Base-by-base conservation (phyloP, 2,797 vertebrate genomes). In the Rhinophrynus dorsalis region DNA sequence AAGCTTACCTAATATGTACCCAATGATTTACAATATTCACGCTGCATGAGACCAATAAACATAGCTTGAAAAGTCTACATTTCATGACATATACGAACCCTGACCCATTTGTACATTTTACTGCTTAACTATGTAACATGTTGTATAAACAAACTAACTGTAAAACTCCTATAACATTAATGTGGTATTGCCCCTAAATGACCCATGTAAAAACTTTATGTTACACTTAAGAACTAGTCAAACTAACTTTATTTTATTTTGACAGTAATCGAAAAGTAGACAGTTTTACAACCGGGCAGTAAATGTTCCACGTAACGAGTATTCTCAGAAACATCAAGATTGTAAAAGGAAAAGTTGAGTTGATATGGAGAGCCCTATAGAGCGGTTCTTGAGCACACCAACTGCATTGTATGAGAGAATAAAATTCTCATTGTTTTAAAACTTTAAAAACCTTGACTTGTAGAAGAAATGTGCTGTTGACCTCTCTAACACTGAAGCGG, bases 141-240 rank as follows among this genome's bases (percentile, higher is more conserved):
- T 20, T 38, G 54, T 33, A 58, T 59, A 72, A 50, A 72, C 61
- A 72, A 72, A 60, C 38, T 8, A 29, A 64, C 69, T 65, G 21
- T 72, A 65, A 72, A 72, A 51, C 20, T 13, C 38, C 15, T 24
- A 37, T 23, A 30, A 64, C 35, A 17, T 65, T 59, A 38, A 23
- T 18, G 40, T 51, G 61, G 38, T 65, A 65, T 65, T 35, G 40
- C 52, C 38, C 69, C 52, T 58, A 58, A 58, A 65, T 47, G 69
- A 65, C 18, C 61, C 69, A 27, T 65, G 54, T 51, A 72, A 72
- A n/a, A 65, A 51, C 10, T 42, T 40, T 45, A 62, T 18, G 52
- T 65, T 65, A 58, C 61, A 65, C 61, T 65, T 35, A 23, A 24
- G 17, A 37, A 37, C 48, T 33, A 54, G 24, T 9, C 23, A 30